Evolutionary conservation across 2,797 vertebrate species (phyloP).

Genomic region (Darevskia mixta): DNA sequence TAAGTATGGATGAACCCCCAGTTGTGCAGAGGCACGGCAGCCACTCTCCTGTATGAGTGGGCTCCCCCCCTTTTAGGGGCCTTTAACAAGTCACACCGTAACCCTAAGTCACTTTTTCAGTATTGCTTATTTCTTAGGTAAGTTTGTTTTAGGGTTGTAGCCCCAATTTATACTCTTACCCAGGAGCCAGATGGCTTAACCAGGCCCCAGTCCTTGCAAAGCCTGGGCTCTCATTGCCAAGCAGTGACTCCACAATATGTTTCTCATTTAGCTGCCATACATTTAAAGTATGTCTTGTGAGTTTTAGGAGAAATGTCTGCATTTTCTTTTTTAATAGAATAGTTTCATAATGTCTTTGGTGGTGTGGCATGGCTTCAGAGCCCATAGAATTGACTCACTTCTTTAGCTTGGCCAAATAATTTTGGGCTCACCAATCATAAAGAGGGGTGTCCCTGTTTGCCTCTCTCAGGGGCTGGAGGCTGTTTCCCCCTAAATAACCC

Average conservation of each 20-base stretch:
- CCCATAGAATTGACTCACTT: not conserved
- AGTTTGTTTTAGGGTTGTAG: too few relatives aligned
- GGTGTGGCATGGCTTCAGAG: slow-evolving; percentile 31
- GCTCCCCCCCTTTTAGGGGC: too few relatives aligned
- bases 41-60: too few relatives aligned
- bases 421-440: not conserved
- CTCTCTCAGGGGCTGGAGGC: not conserved
- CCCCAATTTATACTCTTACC: too few relatives aligned
- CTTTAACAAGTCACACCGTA: too few relatives aligned
- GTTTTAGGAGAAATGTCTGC: not conserved
- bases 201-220: not conserved
- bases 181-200: not conserved
- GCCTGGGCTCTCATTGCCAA: not conserved
- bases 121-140: too few relatives aligned
- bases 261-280: not conserved
- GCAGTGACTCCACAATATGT: not conserved
- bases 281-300: not conserved
- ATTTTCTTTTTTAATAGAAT: not conserved
- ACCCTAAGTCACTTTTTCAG: too few relatives aligned
- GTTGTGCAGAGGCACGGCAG: too few relatives aligned
- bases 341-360: slow-evolving; percentile 3
- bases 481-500: slow-evolving; percentile 15
- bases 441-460: not conserved
- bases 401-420: slow-evolving; percentile 6
- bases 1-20: too few relatives aligned